Evolutionary conservation across 2,888 invertebrate species (phyloP), one percentile per base, ranked within the genome.

Genomic region (Ferdinandea cuprea): DNA sequence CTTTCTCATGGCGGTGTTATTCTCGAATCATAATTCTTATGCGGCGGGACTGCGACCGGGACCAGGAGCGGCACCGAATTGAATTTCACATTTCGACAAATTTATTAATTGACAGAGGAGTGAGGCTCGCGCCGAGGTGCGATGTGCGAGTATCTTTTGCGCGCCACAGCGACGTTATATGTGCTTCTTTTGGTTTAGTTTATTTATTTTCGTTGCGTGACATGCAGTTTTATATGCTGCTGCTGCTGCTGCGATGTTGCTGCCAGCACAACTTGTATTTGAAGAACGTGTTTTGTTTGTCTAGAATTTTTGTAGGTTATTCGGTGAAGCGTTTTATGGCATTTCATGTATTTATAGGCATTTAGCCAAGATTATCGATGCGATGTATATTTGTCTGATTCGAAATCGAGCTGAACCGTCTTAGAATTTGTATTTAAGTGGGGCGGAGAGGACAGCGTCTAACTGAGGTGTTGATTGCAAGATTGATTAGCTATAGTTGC

Each of bases 81-180:
- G 44, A 59, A 78, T 66, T 78, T 72, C 78, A 71, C 71, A 59
- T 66, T 78, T 78, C 44, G 71, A 66, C 58, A 66, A 78, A 78
- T 78, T 59, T 66, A 78, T 72, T 71, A 78, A 72, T 78, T 78
- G 58, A 77, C 35, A 9, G 9, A 11, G 6, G 35, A 7, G 6
- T 40, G 40, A 40, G 40, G 40, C 40, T 40, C 13, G 7, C 7
- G 40, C 44, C 54, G 59, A 52, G 46, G 40, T 66, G 35, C 21
- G 35, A 5, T 4, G 2, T 3, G 40, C 5, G 40, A 40, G 5
- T 2, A 5, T n/a, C n/a, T n/a, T n/a, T n/a, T 13, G 40, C 21
- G 11, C 30, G 40, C 13, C 37, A 6, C 37, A 13, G 6, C 3
- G 19, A 19, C 21, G 37, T 8, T 15, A 17, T 52, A 44, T 8